phyloP scores from a whole-genome alignment of 2,113 vertebrate species.

The Nematolebias whitei region DNA sequence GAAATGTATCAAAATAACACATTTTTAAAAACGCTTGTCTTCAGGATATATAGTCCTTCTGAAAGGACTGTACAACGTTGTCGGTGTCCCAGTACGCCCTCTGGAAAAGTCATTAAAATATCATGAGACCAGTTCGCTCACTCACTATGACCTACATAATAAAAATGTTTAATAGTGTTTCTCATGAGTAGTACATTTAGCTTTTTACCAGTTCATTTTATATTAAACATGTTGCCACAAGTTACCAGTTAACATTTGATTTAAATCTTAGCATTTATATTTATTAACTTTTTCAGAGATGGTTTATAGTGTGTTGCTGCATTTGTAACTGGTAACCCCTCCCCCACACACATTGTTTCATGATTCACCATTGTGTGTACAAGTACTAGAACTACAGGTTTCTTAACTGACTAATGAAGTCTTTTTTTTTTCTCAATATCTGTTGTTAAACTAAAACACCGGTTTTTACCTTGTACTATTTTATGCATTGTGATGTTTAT shows the following conservation, averaged over 20 bases:
- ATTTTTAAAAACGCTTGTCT: no score
- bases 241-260: no score
- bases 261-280: not conserved
- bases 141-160: not conserved
- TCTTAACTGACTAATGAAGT: not conserved
- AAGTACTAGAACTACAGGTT: not conserved
- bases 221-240: not conserved
- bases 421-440: not conserved
- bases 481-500: not conserved
- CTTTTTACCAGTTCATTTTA: not conserved
- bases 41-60: no score
- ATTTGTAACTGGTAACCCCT: not conserved
- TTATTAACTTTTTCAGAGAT: not conserved
- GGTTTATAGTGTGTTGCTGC: not conserved
- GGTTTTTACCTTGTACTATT: not conserved
- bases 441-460: not conserved
- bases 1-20: no score
- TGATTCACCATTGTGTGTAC: constrained; percentile 6
- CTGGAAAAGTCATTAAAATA: constrained; percentile 19
- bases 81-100: not conserved
- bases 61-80: no score
- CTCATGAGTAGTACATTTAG: not conserved
- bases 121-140: not conserved
- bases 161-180: not conserved
- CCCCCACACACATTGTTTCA: not conserved